Base-by-base conservation (phyloP, 2,113 vertebrate genomes). In the Rhinogobius similis region DNA sequence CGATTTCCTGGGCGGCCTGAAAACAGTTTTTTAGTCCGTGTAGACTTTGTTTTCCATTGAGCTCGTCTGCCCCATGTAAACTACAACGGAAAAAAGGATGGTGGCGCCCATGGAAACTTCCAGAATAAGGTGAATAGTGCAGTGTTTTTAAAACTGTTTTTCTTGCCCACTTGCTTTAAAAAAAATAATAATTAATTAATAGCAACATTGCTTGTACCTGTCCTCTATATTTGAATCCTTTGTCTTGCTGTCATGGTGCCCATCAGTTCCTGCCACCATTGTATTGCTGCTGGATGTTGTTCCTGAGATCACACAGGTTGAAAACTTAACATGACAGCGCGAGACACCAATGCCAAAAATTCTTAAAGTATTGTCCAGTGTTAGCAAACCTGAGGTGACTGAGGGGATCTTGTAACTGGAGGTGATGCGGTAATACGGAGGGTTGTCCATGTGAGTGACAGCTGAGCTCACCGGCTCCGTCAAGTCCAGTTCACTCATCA, bases 261-360 rank as follows among this genome's bases (percentile, higher is more conserved):
- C 86, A 11, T 98, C 97, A 27, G 92, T 90, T 72, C 94, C 96
- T 79, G 98, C 95, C 79, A 99, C 96, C 97, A 99, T 99, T 65
- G 98, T 99, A 93, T 99, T 98, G 93, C 95, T 99, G 88, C 98
- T 99, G 75, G 98, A 99, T 73, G 96, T 96, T 83, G 97, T 99
- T 91, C 97, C 98, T 98, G 81, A 43, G 32, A 78, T 4, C 70
- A 5, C 5, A 67, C 23, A 67, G 18, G 38, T 39, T 68, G 4
- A 77, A 18, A 10, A 43, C 56, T 41, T 5, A 18, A 12, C 11
- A 62, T 16, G 38, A n/a, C n/a, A 7, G 7, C 27, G 56, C 46
- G 6, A 18, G 18, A 2, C 5, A 55, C 11, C 23, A 26, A 26
- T 26, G 52, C 12, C 10, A 7, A 5, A 13, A 0, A 43, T 13